Base-by-base conservation (phyloP, 2,888 invertebrate species). In the Hypomecis atomaria region DNA sequence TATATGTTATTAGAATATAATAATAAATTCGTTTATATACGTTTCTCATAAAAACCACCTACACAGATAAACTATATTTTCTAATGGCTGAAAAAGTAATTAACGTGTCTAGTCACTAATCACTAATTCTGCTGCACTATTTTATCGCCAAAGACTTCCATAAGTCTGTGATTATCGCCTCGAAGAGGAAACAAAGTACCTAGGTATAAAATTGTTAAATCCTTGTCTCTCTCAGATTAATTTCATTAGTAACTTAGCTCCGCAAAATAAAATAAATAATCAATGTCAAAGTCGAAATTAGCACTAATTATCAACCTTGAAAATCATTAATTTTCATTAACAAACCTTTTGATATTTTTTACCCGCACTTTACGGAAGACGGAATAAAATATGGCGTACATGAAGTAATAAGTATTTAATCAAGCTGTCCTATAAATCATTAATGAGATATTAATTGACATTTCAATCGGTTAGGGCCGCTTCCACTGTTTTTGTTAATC, bases 391-490 rank as follows among this genome's bases (percentile, higher is more conserved):
- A 62, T 45, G 10, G 40, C 45, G 23, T 34, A 50, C n/a, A 43
- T 33, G 42, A 38, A n/a, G 8, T 42, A 52, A 57, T 53, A 47
- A 53, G 36, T 52, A 48, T 58, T 62, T 62, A 63, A 63, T 58
- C 53, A 48, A 23, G 13, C 54, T 13, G 54, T 37, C 47, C 33
- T 3, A 63, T 63, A 57, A 59, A 59, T 59, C 45, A 23, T 23
- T 23, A 23, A 50, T 52, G 38, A 56, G 10, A 40, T 43, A 56
- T 56, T 63, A 58, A 63, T 63, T 63, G 58, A 48, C 58, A 49
- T 58, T 54, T 54, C 42, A 44, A 49, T 54, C 48, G 13, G n/a
- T 58, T 49, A 59, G 63, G 48, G 38, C 53, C 54, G 48, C 38
- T 59, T 59, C 37, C 33, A 59, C 58, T 44, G 48, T 47, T 9